Conservation (phyloP, 2,888 invertebrate species). For the Platerodrilus igneus region DNA sequence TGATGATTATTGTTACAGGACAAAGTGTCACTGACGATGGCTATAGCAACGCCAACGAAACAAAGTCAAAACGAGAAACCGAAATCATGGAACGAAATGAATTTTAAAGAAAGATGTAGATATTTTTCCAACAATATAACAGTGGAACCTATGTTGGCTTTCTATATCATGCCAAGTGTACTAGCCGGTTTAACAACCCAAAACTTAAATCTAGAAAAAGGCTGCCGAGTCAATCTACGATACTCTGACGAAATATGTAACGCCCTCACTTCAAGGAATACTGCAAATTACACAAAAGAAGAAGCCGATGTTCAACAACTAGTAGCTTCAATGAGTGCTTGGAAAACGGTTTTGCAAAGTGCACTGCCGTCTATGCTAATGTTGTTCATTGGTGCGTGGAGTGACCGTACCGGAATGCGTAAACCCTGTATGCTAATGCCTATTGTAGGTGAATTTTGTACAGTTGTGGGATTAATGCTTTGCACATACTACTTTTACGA, state of each 20-base stretch:
- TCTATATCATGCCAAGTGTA: conserved; percentile 63
- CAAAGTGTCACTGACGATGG: too few species aligned
- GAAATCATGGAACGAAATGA: conserved; percentile 43
- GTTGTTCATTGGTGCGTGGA: conserved; percentile 77
- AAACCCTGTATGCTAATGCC: conserved; percentile 82
- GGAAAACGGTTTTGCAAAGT: conserved; percentile 82
- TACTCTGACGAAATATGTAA: conserved; percentile 71
- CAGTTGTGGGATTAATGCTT: conserved; percentile 70
- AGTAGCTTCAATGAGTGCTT: conserved; percentile 74
- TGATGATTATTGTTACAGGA: too few species aligned
- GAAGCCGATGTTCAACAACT: conserved; percentile 51
- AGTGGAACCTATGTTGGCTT: conserved; percentile 71
- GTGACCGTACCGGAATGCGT: conserved; percentile 63
- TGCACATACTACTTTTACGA: conserved; percentile 77
- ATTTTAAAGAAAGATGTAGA: conserved; percentile 53
- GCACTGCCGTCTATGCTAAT: conserved; percentile 76
- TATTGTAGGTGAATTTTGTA: conserved; percentile 74
- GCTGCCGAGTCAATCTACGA: conserved; percentile 75
- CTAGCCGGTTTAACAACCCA: conserved; percentile 73
- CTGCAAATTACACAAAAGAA: conserved; percentile 59
- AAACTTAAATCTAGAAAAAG: conserved; percentile 81
- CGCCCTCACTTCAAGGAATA: conserved; percentile 69
- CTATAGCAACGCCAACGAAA: too few species aligned
- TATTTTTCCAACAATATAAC: conserved; percentile 63
- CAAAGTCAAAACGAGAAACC: too few species aligned